Conservation (phyloP, 2,888 invertebrate genomes). For the Epinotia bilunana region DNA sequence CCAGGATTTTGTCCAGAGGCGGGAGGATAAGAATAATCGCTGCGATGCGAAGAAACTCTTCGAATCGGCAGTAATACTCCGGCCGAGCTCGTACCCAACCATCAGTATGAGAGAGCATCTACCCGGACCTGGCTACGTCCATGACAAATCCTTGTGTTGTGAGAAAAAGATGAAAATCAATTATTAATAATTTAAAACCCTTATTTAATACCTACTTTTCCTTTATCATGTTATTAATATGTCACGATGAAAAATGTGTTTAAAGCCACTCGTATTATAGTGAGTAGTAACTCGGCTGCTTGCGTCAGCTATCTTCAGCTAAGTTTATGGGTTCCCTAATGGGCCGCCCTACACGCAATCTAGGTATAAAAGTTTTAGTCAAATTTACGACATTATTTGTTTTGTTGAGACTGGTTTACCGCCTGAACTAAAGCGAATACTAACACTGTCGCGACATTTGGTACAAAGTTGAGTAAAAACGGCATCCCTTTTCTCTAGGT, state of each 20-base stretch:
- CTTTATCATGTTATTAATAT: slow-evolving; percentile 9
- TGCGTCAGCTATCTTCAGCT: slow-evolving; percentile 39
- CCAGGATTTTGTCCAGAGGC: background rate
- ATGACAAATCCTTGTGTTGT: background rate
- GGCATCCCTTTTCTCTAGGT: background rate
- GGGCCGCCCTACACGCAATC: slow-evolving; percentile 38
- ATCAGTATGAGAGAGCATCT: background rate
- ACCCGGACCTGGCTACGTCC: background rate
- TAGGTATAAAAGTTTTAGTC: slow-evolving; percentile 34
- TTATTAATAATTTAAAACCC: too few relatives aligned
- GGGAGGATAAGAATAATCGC: background rate
- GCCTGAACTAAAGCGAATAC: slow-evolving; percentile 4
- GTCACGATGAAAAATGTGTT: slow-evolving; percentile 28
- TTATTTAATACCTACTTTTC: too few relatives aligned
- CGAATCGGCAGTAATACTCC: background rate
- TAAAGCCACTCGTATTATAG: slow-evolving; percentile 33
- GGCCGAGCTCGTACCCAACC: background rate
- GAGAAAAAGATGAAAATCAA: too few relatives aligned
- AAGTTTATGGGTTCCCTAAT: slow-evolving; percentile 40
- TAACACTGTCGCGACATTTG: background rate
- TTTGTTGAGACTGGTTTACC: slow-evolving; percentile 22
- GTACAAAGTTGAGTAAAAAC: slow-evolving; percentile 8
- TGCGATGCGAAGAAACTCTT: background rate
- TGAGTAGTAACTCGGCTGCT: slow-evolving; percentile 14
- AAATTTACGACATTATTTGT: slow-evolving; percentile 37